Percentiles rank a stretch among this genome's conserved stretches.
phyloP scores from a whole-genome alignment of 2,113 vertebrate genomes.

The Thalassarche chlororhynchos region DNA sequence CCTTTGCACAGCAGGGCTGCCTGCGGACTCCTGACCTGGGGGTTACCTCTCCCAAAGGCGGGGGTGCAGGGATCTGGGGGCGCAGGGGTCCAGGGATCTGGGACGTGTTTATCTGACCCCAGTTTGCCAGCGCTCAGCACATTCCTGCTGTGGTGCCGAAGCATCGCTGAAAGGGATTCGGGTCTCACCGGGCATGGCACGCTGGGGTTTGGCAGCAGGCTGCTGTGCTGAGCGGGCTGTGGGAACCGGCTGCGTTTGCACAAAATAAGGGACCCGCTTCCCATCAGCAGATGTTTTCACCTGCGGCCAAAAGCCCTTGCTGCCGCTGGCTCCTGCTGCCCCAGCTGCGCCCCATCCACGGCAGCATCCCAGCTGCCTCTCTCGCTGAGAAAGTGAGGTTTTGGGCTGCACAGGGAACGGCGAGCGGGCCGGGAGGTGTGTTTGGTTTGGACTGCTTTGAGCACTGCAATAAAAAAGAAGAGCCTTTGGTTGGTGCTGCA shows the following conservation, averaged over 20 bases:
- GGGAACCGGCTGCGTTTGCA: background rate
- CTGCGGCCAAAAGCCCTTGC: background rate
- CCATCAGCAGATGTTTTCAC: background rate
- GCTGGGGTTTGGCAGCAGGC: background rate
- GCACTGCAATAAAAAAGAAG: too few relatives aligned
- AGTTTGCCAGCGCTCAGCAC: background rate
- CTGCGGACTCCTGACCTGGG: background rate
- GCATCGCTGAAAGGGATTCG: rapidly evolving
- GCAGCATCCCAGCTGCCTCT: background rate
- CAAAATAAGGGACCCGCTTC: background rate
- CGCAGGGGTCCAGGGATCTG: background rate
- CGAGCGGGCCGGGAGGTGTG: background rate
- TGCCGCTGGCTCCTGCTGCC: background rate
- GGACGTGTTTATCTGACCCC: background rate
- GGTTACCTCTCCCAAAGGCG: background rate
- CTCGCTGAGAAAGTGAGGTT: background rate
- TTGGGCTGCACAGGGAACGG: background rate
- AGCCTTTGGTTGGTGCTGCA: background rate
- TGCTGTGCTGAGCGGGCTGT: background rate
- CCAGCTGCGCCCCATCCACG: too few relatives aligned
- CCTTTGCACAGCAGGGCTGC: too few relatives aligned
- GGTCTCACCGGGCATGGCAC: background rate
- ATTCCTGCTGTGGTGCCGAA: background rate
- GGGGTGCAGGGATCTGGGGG: background rate
- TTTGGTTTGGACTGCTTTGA: background rate